Conservation (phyloP, 92 coral and sea anemone genomes). For the Scolanthus callimorphus region DNA sequence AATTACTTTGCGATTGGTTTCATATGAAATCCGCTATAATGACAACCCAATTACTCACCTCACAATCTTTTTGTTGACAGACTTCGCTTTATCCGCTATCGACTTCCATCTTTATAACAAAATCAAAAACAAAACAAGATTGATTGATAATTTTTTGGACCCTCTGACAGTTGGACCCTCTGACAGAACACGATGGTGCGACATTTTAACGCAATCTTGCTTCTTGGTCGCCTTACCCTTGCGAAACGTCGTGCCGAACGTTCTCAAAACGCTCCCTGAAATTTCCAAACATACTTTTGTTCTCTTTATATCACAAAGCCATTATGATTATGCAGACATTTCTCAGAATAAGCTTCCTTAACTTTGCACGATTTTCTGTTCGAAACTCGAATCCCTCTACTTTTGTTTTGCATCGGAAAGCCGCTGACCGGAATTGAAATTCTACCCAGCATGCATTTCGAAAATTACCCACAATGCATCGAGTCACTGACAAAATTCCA, state of each 20-base stretch:
- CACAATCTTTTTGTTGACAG: constrained; percentile 86
- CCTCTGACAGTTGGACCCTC: not conserved
- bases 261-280: constrained; percentile 87
- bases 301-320: not conserved
- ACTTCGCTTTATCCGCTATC: constrained; percentile 90
- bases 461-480: too few species aligned
- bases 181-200: too few species aligned
- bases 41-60: constrained; percentile 40
- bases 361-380: too few species aligned
- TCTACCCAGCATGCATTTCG: constrained; percentile 1
- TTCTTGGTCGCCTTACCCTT: constrained; percentile 57
- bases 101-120: constrained; percentile 76
- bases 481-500: too few species aligned
- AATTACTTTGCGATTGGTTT: too few species aligned
- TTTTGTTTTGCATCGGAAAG: not conserved
- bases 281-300: constrained; percentile 63
- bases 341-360: not conserved
- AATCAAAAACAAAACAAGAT: constrained; percentile 2
- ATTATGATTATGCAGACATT: too few species aligned
- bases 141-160: not conserved
- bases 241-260: constrained; percentile 88
- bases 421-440: constrained; percentile 53
- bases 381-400: not conserved
- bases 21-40: too few species aligned
- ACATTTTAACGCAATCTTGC: too few species aligned